Conservation (phyloP, 1,140 invertebrate species). For the Trigoniulus corallinus region DNA sequence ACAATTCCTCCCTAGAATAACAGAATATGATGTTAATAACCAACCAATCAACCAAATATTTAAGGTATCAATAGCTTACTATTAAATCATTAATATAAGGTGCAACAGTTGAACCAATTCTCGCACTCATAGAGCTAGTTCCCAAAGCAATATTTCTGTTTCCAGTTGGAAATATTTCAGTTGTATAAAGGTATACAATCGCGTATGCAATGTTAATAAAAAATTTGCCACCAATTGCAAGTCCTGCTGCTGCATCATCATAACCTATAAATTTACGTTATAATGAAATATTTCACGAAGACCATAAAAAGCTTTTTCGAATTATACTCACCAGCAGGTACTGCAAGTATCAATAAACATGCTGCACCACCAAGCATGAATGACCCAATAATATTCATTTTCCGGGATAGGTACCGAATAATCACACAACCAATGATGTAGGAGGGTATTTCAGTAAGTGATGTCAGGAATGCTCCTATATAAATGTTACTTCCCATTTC, state of each 20-base stretch:
- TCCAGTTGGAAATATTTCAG: slow-evolving; percentile 39
- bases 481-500: slow-evolving; percentile 8
- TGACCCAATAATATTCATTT: slow-evolving; percentile 8
- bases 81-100: slow-evolving; percentile 39
- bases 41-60: not conserved
- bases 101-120: slow-evolving; percentile 40
- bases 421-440: slow-evolving; percentile 15
- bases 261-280: not conserved
- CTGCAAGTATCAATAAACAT: slow-evolving; percentile 7
- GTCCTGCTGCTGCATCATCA: slow-evolving; percentile 23
- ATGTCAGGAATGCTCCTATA: slow-evolving; percentile 13
- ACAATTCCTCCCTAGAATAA: not conserved
- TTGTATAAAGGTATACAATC: slow-evolving; percentile 39
- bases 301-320: not conserved
- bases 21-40: not conserved
- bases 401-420: slow-evolving; percentile 13
- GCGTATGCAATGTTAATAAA: slow-evolving; percentile 40
- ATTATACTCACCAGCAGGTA: not conserved
- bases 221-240: slow-evolving; percentile 40
- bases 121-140: slow-evolving; percentile 36
- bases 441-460: slow-evolving; percentile 16
- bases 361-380: slow-evolving; percentile 13
- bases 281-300: not conserved
- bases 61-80: slow-evolving; percentile 18
- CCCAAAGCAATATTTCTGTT: slow-evolving; percentile 42